Evolutionary conservation across 1,140 invertebrate species (phyloP).

Genomic region (Lordiphosa mommai): DNA sequence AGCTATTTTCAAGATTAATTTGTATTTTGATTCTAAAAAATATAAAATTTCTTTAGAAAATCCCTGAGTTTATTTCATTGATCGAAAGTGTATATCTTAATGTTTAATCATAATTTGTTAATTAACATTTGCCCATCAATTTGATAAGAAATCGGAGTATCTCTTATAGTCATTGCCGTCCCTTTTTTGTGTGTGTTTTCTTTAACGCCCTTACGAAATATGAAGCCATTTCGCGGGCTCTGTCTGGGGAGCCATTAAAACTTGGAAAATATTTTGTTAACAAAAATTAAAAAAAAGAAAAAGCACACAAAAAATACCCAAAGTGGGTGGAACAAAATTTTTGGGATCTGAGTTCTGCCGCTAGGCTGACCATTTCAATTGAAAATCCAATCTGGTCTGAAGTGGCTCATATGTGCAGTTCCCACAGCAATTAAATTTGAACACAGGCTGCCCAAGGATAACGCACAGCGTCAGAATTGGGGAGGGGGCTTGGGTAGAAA

Average conservation of each 20-base stretch:
- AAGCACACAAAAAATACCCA: not conserved
- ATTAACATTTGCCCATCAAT: too few relatives aligned
- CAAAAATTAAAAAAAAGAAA: constrained; percentile 50
- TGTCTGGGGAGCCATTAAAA: constrained; percentile 61
- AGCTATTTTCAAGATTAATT: too few relatives aligned
- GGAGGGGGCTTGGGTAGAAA: constrained; percentile 3
- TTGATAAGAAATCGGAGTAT: too few relatives aligned
- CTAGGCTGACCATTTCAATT: constrained; percentile 61
- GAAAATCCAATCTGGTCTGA: constrained; percentile 71
- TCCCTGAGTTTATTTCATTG: too few relatives aligned
- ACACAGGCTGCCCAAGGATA: constrained; percentile 62
- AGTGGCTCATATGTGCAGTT: constrained; percentile 72
- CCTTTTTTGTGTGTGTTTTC: not conserved
- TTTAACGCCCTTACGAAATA: constrained; percentile 18
- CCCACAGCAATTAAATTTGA: constrained; percentile 74
- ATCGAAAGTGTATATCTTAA: too few relatives aligned
- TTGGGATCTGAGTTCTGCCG: constrained; percentile 6
- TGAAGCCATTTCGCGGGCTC: constrained; percentile 21
- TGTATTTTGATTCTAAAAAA: too few relatives aligned
- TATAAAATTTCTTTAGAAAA: too few relatives aligned
- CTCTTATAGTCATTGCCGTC: not conserved
- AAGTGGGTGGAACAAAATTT: constrained; percentile 1
- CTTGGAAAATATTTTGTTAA: constrained; percentile 67
- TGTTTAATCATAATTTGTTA: too few relatives aligned
- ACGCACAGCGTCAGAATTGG: constrained; percentile 27